Evolutionary conservation across 2,797 vertebrate genomes (phyloP), one percentile per base, ranked within the genome.

Genomic region (Limosa lapponica): DNA sequence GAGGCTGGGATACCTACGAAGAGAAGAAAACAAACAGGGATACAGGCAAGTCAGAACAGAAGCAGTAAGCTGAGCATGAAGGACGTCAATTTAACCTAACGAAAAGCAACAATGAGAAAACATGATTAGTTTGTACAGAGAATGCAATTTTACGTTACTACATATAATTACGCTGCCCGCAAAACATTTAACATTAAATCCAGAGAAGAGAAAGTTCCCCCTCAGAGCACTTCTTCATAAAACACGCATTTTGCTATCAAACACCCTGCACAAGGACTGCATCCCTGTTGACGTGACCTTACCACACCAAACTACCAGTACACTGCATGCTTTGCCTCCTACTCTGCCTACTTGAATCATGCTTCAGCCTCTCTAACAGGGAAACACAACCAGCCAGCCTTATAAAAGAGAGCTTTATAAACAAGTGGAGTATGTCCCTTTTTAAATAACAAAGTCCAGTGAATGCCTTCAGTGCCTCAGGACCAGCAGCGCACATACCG

Each of bases 1-100:
- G 99, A 98, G 82, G 99, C 98, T 55, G 99, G 99, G 98, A 99
- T 99, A 98, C 99, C 99, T 99, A 96, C 1, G 16, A 86, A 92
- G 87, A 91, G 77, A 92, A 96, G 54, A 90, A 64, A 67, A 87
- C 51, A 91, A 62, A 77, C 62, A 90, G 67, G 90, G 77, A 86
- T 97, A 93, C 90, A 27, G 90, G 44, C 97, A 96, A 97, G 94
- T 97, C 49, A 93, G 90, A 82, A 74, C 32, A 96, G 85, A 89
- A 95, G 75, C 74, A 79, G 11, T 25, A 94, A 59, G 82, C 6
- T 27, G 52, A 84, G 55, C 14, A 39, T 5, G 41, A 96, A 96
- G 91, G 83, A 92, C 77, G 93, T 95, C 87, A 97, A 85, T 82
- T 93, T 91, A 87, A 82, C 86, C 96, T 90, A 96, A 96, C 80